phyloP scores from a whole-genome alignment of 1,140 invertebrate genomes.

The Lucilia sericata region DNA sequence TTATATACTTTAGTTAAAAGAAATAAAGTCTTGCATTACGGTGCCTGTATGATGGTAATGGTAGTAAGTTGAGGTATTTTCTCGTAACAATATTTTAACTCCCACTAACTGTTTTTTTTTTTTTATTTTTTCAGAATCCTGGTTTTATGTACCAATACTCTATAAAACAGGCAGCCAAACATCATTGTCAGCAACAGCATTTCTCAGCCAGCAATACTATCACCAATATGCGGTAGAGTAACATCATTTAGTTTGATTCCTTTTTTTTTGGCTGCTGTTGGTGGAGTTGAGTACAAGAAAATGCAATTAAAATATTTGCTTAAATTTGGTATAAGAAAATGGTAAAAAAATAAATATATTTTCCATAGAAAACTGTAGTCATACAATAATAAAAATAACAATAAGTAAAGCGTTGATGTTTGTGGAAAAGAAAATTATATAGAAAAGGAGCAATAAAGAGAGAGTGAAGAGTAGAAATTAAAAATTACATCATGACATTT shows the following conservation, averaged over 20 bases:
- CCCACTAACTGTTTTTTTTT: background rate
- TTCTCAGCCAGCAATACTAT: background rate
- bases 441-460: too few species aligned
- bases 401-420: background rate
- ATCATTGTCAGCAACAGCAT: background rate
- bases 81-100: background rate
- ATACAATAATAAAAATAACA: constrained; percentile 13
- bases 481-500: constrained; percentile 15
- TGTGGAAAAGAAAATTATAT: too few species aligned
- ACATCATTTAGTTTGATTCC: constrained; percentile 15
- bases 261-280: background rate
- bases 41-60: background rate
- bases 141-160: background rate
- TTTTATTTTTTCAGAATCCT: background rate
- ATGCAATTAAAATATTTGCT: constrained; percentile 51
- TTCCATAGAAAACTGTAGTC: background rate
- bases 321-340: constrained; percentile 34
- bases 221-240: constrained; percentile 10
- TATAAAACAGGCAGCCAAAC: background rate
- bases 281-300: constrained; percentile 43
- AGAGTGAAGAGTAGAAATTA: background rate
- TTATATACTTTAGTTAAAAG: background rate
- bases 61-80: background rate
- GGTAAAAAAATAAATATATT: constrained; percentile 37
- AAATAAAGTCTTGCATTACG: background rate